A percentile compares a stretch with the other conserved stretches of the same genome.
Conservation (phyloP, 2,797 vertebrate genomes). For the Aeoliscus strigatus region DNA sequence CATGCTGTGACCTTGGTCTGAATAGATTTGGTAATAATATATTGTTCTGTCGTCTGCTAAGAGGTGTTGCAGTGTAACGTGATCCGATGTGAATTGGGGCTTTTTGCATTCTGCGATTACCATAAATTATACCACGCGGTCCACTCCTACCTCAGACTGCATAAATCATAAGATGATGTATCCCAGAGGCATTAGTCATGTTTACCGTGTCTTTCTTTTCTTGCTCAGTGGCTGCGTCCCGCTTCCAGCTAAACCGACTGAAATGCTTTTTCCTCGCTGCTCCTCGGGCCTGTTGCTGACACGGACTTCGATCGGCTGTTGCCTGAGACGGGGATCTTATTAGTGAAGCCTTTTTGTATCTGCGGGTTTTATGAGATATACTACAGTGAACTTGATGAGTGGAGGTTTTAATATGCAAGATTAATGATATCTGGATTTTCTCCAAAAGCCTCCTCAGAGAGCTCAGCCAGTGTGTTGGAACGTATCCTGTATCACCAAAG, state of each 20-base stretch:
- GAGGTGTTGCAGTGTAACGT: constrained; percentile 15
- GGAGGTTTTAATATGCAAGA: constrained; percentile 12
- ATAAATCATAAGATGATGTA: constrained; percentile 40
- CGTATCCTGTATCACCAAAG: constrained; percentile 9
- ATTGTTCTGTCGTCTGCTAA: constrained; percentile 20
- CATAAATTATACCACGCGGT: constrained; percentile 40
- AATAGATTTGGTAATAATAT: constrained; percentile 21
- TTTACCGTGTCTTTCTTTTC: constrained; percentile 33
- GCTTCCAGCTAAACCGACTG: constrained; percentile 24
- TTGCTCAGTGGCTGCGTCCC: constrained; percentile 36
- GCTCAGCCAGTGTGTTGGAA: constrained; percentile 10
- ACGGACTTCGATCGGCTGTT: constrained; percentile 27
- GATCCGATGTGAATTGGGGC: constrained; percentile 36
- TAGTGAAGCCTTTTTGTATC: constrained; percentile 29
- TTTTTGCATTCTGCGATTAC: constrained; percentile 45
- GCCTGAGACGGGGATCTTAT: constrained; percentile 27
- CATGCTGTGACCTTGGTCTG: constrained; percentile 42
- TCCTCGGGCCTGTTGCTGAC: constrained; percentile 23
- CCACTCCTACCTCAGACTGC: constrained; percentile 22
- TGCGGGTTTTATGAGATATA: constrained; percentile 21
- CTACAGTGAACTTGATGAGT: constrained; percentile 29
- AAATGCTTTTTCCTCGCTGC: no score
- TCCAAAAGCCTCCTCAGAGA: constrained; percentile 12
- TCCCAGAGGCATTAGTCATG: constrained; percentile 42
- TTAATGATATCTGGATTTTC: constrained; percentile 18